phyloP scores from a whole-genome alignment of 2,797 vertebrate species.

The Dicrostonyx torquatus region DNA sequence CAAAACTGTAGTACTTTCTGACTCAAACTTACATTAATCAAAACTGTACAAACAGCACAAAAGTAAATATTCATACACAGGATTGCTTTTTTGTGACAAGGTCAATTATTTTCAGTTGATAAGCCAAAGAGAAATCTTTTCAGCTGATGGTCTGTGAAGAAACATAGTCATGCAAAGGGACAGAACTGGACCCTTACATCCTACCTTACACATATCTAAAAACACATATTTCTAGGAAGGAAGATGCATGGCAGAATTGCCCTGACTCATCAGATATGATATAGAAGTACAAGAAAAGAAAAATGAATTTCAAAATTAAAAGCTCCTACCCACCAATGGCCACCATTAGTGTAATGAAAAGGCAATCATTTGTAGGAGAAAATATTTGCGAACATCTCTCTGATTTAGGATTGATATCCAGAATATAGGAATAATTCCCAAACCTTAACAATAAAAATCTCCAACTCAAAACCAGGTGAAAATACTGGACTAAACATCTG shows the following conservation, averaged over 20 bases:
- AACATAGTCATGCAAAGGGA: not conserved
- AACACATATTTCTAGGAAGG: not conserved
- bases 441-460: not conserved
- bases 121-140: not conserved
- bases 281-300: not conserved
- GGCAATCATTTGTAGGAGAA: not conserved
- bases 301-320: constrained; percentile 16
- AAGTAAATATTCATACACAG: not conserved
- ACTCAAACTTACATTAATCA: not conserved
- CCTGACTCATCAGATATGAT: not conserved
- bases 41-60: not conserved
- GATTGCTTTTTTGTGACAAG: not conserved
- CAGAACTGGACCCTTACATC: not conserved
- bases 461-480: not conserved
- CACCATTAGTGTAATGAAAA: not conserved
- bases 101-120: not conserved
- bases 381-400: not conserved
- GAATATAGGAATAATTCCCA: not conserved
- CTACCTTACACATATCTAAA: not conserved
- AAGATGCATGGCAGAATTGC: not conserved
- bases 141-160: not conserved
- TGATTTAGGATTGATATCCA: not conserved
- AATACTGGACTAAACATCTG: not conserved
- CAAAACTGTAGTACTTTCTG: not conserved
- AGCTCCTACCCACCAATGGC: not conserved